Evolutionary conservation across 2,888 invertebrate genomes (phyloP).

Genomic region (Aethes cnicana): DNA sequence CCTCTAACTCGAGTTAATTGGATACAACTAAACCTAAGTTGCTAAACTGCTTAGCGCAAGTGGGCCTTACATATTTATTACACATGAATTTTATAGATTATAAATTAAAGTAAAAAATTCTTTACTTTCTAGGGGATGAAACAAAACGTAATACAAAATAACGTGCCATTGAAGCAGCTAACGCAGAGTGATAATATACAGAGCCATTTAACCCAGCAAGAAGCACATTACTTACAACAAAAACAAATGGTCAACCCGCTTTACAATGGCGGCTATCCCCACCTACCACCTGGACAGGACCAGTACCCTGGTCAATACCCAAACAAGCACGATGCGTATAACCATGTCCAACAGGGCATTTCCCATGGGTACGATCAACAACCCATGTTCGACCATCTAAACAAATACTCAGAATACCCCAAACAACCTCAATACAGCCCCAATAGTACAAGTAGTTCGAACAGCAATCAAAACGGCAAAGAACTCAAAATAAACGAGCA

Average conservation of each 20-base stretch:
- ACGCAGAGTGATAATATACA: conserved; percentile 77
- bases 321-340: conserved; percentile 65
- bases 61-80: no score
- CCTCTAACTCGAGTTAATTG: no score
- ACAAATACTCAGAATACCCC: conserved; percentile 76
- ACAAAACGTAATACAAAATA: conserved; percentile 76
- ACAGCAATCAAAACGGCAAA: conserved; percentile 75
- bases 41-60: no score
- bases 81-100: neutral
- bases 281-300: conserved; percentile 62
- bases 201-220: conserved; percentile 72
- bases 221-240: conserved; percentile 78
- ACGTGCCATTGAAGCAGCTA: conserved; percentile 79
- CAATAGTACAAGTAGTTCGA: conserved; percentile 77
- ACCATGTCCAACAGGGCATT: conserved; percentile 75
- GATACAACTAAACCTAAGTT: no score
- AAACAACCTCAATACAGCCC: conserved; percentile 82
- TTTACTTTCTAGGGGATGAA: conserved; percentile 66
- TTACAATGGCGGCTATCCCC: conserved; percentile 68
- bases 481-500: conserved; percentile 77
- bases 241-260: conserved; percentile 79
- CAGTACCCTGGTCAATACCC: conserved; percentile 71
- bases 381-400: conserved; percentile 67
- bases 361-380: conserved; percentile 76
- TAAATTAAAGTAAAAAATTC: conserved; percentile 25